A percentile compares a stretch with the other conserved stretches of the same genome.
These are phyloP conservation scores for Sipha maydis DNA, from an alignment of 2,888 invertebrate species.

Conservation along the genomic window DNA sequence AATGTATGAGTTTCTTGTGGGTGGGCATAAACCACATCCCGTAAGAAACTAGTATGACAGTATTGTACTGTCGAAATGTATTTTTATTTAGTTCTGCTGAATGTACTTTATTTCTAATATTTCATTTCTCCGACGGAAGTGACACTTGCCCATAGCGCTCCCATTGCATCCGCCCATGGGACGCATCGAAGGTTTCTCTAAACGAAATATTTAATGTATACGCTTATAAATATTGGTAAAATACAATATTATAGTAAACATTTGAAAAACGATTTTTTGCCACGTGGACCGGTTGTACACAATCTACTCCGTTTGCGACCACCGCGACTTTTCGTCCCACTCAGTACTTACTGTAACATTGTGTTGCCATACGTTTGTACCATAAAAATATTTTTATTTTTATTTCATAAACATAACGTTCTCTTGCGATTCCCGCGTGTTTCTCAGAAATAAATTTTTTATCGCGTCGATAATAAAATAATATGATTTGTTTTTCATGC, in stretches of 20 bases:
- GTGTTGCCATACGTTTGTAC: no score
- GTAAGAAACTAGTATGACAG: no score
- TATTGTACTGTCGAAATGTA: no score
- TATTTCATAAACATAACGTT: background rate
- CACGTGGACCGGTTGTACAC: background rate
- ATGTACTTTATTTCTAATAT: no score
- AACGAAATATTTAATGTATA: background rate
- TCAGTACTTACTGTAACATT: background rate
- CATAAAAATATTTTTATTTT: background rate
- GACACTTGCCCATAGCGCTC: no score
- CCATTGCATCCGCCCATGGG: no score
- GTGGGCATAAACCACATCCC: no score
- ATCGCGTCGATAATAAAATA: background rate
- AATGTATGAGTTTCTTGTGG: no score
- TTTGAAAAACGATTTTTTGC: background rate
- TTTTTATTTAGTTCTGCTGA: no score
- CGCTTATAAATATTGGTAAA: no score
- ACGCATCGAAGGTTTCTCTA: background rate
- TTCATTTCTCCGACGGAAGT: no score
- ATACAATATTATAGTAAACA: background rate
- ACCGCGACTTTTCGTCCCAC: background rate
- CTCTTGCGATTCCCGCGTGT: background rate
- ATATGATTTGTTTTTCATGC: background rate
- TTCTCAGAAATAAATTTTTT: background rate
- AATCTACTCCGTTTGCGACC: background rate